phyloP scores from a whole-genome alignment of 2,888 invertebrate species.

The Agrotis segetum region DNA sequence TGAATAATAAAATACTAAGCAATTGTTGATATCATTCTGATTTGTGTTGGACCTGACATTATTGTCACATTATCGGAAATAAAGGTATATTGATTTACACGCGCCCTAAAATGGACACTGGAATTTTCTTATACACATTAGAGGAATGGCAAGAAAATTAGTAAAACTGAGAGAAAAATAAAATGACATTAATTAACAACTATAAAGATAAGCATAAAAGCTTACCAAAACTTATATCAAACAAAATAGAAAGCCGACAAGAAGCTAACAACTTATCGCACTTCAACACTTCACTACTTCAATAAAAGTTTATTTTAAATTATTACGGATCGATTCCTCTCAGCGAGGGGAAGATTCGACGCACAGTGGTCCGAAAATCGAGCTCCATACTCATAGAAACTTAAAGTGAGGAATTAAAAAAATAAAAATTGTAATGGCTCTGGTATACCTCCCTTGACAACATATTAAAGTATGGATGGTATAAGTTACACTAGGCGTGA shows the following conservation, averaged over 20 bases:
- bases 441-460: too few species aligned
- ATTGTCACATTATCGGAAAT: constrained; percentile 20
- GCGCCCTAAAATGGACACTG: not conserved
- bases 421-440: too few species aligned
- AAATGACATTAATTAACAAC: not conserved
- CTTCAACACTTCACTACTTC: constrained; percentile 9
- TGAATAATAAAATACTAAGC: constrained; percentile 46
- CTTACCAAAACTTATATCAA: constrained; percentile 19
- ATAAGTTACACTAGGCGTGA: too few species aligned
- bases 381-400: too few species aligned
- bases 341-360: constrained; percentile 11
- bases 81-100: not conserved
- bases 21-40: constrained; percentile 32
- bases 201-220: not conserved
- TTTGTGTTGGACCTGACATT: constrained; percentile 25
- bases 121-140: not conserved
- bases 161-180: not conserved
- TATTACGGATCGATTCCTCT: constrained; percentile 38
- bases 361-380: too few species aligned
- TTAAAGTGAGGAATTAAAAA: too few species aligned
- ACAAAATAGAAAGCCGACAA: constrained; percentile 16
- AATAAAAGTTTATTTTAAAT: constrained; percentile 46
- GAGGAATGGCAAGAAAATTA: not conserved
- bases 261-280: constrained; percentile 23
- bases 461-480: too few species aligned